These are phyloP conservation scores for Drosophila anceps DNA, from an alignment of 2,888 invertebrate genomes.

Conservation along the genomic window DNA sequence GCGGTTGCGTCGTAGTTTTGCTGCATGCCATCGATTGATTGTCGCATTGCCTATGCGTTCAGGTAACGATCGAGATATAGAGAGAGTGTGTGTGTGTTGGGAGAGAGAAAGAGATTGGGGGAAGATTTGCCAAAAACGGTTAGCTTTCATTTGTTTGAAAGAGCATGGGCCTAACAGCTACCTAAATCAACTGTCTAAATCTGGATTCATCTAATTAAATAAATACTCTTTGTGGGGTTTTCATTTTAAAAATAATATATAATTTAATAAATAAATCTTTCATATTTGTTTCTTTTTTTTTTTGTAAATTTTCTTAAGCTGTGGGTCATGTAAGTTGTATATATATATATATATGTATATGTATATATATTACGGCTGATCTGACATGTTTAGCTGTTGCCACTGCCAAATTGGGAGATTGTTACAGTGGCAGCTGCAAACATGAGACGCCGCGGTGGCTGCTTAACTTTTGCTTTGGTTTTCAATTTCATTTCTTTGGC, in stretches of 20 bases:
- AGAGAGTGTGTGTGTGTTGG: conserved; percentile 43
- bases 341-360: conserved; percentile 22
- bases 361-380: conserved; percentile 26
- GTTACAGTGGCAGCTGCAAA: conserved; percentile 32
- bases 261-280: conserved; percentile 63
- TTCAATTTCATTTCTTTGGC: conserved; percentile 38
- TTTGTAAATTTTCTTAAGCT: conserved; percentile 45
- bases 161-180: conserved; percentile 58
- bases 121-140: conserved; percentile 85
- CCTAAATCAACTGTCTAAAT: conserved; percentile 26
- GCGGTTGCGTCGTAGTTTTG: conserved; percentile 91
- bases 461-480: conserved; percentile 57
- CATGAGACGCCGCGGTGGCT: conserved; percentile 67
- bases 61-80: conserved; percentile 52
- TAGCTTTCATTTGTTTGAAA: conserved; percentile 80
- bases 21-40: conserved; percentile 88
- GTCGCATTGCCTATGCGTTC: conserved; percentile 85
- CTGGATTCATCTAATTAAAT: conserved; percentile 32
- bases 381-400: conserved; percentile 24
- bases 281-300: conserved; percentile 39
- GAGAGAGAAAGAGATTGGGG: conserved; percentile 81
- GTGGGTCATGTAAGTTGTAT: conserved; percentile 56
- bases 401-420: conserved; percentile 43
- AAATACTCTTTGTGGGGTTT: conserved; percentile 36
- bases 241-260: conserved; percentile 65